Base-by-base conservation (phyloP, 2,113 vertebrate species). In the Choloepus hoffmanni region DNA sequence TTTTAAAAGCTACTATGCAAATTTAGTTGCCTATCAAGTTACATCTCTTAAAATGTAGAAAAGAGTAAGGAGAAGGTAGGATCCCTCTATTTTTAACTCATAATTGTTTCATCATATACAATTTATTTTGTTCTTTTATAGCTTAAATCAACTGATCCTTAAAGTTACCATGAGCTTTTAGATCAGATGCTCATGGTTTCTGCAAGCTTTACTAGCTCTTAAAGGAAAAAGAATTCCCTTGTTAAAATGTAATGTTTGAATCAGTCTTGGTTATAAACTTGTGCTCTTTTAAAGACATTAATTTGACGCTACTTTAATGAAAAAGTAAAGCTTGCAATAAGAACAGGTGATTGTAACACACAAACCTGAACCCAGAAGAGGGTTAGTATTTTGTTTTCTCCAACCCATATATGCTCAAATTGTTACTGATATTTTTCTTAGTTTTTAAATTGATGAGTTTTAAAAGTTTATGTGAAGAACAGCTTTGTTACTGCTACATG, bases 381-480 rank as follows among this genome's bases (percentile, higher is more conserved):
- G 13, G 28, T 89, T n/a, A 93, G 40, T 33, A 65, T 86, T 79
- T 86, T 70, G 36, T 82, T 92, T 90, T 83, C 79, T 95, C 62
- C 15, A 77, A 72, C 73, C 28, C 94, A 90, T 92, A 94, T 10
- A 92, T 33, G 79, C 19, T 94, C 68, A 86, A 90, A 85, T 53
- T 92, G 43, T 68, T 60, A 72, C 73, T 62, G 7, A 21, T 65
- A 65, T 92, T 96, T 95, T 96, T 94, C 78, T 91, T 70, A 15
- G 50, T 85, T 95, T 95, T 89, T n/a, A 85, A 81, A 93, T 19
- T 68, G n/a, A 74, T 76, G 76, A 36, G 13, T 81, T 94, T 95
- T 96, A 21, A 82, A 83, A 60, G 92, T 93, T 94, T 70, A 79
- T 63, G 53, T 97, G 81, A 96, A 96, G 40, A 87, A 90, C 77